A percentile compares a stretch with the other conserved stretches of the same genome.
Evolutionary conservation across 2,797 vertebrate species (phyloP).

Genomic region (Lepidocolaptes lacrymiger): DNA sequence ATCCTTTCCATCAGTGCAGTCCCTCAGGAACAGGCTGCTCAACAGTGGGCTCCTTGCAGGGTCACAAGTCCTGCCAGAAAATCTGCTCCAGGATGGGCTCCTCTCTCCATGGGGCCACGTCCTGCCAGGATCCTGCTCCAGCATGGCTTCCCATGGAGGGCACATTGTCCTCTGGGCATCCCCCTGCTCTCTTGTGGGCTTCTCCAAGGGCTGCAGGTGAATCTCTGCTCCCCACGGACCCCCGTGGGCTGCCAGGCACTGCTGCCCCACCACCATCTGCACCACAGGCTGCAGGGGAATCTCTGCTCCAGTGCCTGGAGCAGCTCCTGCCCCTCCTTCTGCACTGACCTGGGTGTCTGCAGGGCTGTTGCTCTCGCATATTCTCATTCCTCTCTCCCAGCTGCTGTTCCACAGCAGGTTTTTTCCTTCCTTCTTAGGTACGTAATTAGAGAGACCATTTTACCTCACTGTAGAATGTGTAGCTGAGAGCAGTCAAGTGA

Average conservation of each 20-base stretch:
- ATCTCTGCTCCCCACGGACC: neutral
- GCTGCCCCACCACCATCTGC: neutral
- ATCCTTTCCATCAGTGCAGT: accelerated
- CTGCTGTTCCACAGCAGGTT: neutral
- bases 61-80: neutral
- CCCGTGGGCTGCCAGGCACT: neutral
- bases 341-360: neutral
- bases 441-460: neutral
- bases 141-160: neutral
- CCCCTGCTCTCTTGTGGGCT: accelerated
- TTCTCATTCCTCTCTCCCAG: no score
- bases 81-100: accelerated
- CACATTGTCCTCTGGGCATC: neutral
- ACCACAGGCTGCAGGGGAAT: neutral
- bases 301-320: neutral
- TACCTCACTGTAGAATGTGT: neutral
- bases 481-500: neutral
- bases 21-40: neutral
- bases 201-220: no score
- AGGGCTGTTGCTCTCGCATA: neutral
- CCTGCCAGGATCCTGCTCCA: neutral
- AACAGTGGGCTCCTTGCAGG: accelerated
- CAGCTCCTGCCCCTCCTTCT: neutral
- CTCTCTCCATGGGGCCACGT: neutral
- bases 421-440: neutral